Evolutionary conservation across 2,888 invertebrate species (phyloP), one percentile per base, ranked within the genome.

Genomic region (Aphelenchoides bicaudatus): DNA sequence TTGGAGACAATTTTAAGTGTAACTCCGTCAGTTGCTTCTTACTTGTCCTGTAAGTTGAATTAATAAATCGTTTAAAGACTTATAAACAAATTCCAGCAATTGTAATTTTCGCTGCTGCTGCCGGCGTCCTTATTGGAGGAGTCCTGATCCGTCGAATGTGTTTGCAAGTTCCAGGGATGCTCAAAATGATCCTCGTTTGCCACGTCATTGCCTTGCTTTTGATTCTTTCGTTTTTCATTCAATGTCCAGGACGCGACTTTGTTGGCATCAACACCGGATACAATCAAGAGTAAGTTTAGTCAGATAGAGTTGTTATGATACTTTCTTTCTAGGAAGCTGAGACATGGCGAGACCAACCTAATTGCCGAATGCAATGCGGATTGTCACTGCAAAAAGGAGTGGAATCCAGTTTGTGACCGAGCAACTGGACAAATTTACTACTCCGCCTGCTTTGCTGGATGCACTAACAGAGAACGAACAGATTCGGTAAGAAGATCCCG

Each of bases 51-150:
- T 76, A 58, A 62, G 65, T 48, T 5, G 3, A 59, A 6, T 3
- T 13, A 59, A 1, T 2, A 3, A 52, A 27, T 54, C 19, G 21
- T 52, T 3, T 38, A n/a, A 3, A 2, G 16, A 61, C 6, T 23
- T 23, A 27, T 23, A 25, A n/a, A 54, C 8, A 43, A 49, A 1
- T 60, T 75, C 58, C 62, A 72, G 76, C 75, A 4, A 66, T 75
- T 10, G 71, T 79, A 5, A 76, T 78, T 51, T 75, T 79, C 56
- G 74, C 73, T 4, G 78, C 77, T 0, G 78, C 79, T 2, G 68
- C 69, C 1, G 78, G 78, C 38, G 78, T 78, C 4, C 68, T 78
- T 68, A 55, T 78, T 13, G 78, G 78, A 16, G 78, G 78, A 43
- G 67, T 70, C 13, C 59, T 75, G 16, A 75, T 79, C 34, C 55